These are phyloP conservation scores for Todiramphus saurophagus DNA, from an alignment of 2,113 vertebrate species.

Conservation along the genomic window DNA sequence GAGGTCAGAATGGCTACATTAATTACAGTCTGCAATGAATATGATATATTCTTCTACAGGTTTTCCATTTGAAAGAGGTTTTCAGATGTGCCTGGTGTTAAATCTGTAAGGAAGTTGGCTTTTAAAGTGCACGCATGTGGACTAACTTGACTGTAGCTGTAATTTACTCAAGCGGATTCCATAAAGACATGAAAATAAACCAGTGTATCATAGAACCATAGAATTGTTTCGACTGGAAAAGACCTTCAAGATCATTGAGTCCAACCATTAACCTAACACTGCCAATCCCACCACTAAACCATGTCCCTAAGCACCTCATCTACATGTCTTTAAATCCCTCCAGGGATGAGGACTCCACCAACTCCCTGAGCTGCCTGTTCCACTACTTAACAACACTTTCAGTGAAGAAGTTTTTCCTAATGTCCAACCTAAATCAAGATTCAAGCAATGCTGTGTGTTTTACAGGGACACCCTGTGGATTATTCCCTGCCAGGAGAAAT, in stretches of 20 bases:
- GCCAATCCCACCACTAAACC: too few species aligned
- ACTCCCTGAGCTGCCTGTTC: too few species aligned
- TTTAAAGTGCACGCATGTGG: rapidly evolving
- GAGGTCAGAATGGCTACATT: rapidly evolving
- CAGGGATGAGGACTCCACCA: too few species aligned
- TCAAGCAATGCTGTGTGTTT: neutral
- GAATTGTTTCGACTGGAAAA: too few species aligned
- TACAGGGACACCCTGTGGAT: neutral
- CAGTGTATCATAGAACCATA: rapidly evolving
- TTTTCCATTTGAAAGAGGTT: neutral
- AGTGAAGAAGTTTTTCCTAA: too few species aligned
- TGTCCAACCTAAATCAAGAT: too few species aligned
- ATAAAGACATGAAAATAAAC: neutral
- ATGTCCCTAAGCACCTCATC: too few species aligned
- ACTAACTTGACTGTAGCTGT: neutral
- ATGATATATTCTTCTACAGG: rapidly evolving
- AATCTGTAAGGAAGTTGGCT: neutral
- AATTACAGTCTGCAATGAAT: rapidly evolving
- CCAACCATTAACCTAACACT: too few species aligned
- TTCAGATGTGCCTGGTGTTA: neutral
- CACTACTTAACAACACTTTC: too few species aligned
- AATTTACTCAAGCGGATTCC: neutral
- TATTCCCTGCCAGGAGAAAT: neutral
- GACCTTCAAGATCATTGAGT: too few species aligned
- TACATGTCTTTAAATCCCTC: too few species aligned